phyloP scores from a whole-genome alignment of 2,113 vertebrate species.

The Solenodon paradoxus region DNA sequence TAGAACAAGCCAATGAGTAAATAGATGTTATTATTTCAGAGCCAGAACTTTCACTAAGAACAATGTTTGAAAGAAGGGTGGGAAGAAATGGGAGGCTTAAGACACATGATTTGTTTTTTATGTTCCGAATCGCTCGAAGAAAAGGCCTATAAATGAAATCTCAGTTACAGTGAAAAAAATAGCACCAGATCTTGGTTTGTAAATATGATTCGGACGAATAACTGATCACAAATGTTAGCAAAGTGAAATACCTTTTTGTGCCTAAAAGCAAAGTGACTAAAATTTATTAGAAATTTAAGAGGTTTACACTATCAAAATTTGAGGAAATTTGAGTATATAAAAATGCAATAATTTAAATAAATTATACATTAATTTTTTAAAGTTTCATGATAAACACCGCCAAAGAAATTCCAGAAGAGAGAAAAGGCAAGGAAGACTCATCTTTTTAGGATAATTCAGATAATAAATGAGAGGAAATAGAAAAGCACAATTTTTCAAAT shows the following conservation, averaged over 20 bases:
- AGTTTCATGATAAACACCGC: background rate
- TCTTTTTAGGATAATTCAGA: background rate
- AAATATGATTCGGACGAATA: background rate
- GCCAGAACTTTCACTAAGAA: background rate
- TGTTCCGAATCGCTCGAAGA: background rate
- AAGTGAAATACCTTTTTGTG: background rate
- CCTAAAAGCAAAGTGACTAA: background rate
- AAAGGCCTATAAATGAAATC: background rate
- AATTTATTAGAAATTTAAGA: background rate
- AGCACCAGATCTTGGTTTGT: background rate
- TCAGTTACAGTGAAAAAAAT: background rate
- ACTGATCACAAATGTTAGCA: background rate
- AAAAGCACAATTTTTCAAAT: background rate
- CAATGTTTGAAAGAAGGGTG: background rate
- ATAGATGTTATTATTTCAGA: background rate
- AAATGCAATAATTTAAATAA: background rate
- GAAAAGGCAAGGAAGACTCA: background rate
- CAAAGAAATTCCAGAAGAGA: background rate
- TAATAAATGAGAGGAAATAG: background rate
- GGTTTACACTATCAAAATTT: background rate
- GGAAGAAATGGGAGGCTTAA: background rate
- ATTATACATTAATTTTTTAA: background rate
- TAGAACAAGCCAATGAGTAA: background rate
- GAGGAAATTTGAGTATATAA: background rate
- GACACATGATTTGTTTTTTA: background rate